Percentiles rank a stretch among this genome's conserved stretches.
These are phyloP conservation scores for Cepaea hortensis DNA, from an alignment of 2,888 invertebrate species.

Conservation along the genomic window DNA sequence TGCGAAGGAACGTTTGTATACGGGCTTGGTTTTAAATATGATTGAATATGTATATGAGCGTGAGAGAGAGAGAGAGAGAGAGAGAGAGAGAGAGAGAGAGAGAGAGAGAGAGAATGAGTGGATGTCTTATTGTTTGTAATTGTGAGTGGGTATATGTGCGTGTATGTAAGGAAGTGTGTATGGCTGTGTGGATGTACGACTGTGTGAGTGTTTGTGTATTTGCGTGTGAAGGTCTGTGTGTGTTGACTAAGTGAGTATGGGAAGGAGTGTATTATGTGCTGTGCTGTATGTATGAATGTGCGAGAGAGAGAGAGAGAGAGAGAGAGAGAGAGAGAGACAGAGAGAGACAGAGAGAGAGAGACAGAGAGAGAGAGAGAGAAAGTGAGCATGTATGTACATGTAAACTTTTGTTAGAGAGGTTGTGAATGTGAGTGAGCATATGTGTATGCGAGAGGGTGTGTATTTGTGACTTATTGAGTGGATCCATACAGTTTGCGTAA, in stretches of 20 bases:
- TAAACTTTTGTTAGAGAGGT: background rate
- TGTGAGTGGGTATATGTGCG: background rate
- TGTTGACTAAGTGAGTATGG: background rate
- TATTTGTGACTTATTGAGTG: too few relatives aligned
- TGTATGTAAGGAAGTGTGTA: background rate
- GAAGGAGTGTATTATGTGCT: too few relatives aligned
- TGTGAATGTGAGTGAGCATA: background rate
- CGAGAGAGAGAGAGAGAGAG: background rate
- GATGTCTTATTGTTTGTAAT: too few relatives aligned
- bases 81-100: too few relatives aligned
- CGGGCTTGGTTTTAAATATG: too few relatives aligned
- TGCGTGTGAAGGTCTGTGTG: background rate
- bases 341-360: background rate
- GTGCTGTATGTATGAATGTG: background rate
- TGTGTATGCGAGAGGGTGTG: too few relatives aligned
- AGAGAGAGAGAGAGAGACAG: background rate
- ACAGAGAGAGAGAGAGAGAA: background rate
- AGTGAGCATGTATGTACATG: background rate
- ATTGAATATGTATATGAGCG: too few relatives aligned
- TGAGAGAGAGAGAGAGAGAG: too few relatives aligned
- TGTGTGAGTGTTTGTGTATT: background rate
- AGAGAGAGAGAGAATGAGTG: too few relatives aligned
- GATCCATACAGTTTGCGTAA: background rate
- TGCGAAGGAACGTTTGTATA: too few relatives aligned
- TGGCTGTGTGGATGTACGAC: background rate